Percentiles rank a stretch among this genome's conserved stretches.
phyloP scores from a whole-genome alignment of 2,888 invertebrate species.

The Diachrysia chrysitis region DNA sequence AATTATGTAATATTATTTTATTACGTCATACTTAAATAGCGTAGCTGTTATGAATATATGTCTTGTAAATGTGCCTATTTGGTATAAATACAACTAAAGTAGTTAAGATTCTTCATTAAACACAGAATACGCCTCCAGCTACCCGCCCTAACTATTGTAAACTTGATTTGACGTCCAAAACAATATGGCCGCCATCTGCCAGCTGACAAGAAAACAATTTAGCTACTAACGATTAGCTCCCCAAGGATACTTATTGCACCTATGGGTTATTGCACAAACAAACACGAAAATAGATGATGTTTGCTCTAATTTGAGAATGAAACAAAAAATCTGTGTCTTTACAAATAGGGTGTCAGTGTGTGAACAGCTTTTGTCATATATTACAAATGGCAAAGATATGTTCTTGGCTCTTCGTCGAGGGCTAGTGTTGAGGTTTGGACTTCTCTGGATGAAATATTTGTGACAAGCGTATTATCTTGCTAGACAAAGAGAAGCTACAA shows the following conservation, averaged over 20 bases:
- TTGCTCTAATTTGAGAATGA: conserved; percentile 34
- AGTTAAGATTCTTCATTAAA: not conserved
- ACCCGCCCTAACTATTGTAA: conserved; percentile 66
- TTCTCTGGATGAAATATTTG: not conserved
- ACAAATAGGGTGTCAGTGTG: not conserved
- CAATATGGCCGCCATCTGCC: conserved; percentile 75
- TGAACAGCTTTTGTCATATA: not conserved
- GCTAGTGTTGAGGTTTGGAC: not conserved
- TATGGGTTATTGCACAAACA: conserved; percentile 30
- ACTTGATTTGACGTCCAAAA: conserved; percentile 71
- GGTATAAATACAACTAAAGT: too few relatives aligned
- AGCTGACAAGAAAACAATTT: conserved; percentile 73
- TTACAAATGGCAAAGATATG: not conserved
- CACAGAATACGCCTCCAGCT: conserved; percentile 63
- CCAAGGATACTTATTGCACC: conserved; percentile 30
- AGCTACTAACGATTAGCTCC: conserved; percentile 54
- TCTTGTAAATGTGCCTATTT: too few relatives aligned
- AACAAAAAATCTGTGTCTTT: conserved; percentile 8
- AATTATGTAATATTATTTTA: too few relatives aligned
- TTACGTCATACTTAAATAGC: too few relatives aligned
- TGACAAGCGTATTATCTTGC: not conserved
- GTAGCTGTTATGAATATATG: too few relatives aligned
- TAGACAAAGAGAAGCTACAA: not conserved
- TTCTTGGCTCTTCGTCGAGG: not conserved
- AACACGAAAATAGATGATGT: conserved; percentile 51